Conservation (phyloP, 2,888 invertebrate species). For the Lithosia quadra region DNA sequence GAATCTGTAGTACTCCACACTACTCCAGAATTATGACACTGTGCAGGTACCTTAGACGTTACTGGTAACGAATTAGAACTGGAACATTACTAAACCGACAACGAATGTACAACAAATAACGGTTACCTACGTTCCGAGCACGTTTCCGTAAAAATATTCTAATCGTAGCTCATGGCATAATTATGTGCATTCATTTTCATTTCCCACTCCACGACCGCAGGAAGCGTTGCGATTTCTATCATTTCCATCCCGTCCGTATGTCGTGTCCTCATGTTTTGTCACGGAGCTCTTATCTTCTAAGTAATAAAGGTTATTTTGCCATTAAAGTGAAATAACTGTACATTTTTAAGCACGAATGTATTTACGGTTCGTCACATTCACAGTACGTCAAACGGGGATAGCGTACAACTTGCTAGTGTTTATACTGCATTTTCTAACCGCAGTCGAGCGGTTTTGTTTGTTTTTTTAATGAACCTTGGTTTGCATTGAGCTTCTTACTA, state of each 20-base stretch:
- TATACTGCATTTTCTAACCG: conserved; percentile 67
- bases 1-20: background rate
- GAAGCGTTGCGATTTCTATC: conserved; percentile 79
- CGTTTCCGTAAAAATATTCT: conserved; percentile 40
- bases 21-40: background rate
- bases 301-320: conserved; percentile 57
- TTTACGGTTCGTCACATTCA: conserved; percentile 76
- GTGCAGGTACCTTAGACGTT: background rate
- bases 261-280: conserved; percentile 36
- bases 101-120: conserved; percentile 2
- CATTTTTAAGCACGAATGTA: conserved; percentile 70
- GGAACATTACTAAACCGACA: background rate
- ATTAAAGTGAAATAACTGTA: conserved; percentile 63
- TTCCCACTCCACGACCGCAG: conserved; percentile 72
- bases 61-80: background rate
- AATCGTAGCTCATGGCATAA: conserved; percentile 60
- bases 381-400: conserved; percentile 67
- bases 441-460: conserved; percentile 68
- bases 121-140: background rate
- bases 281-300: conserved; percentile 42
- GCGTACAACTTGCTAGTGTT: conserved; percentile 60
- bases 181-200: conserved; percentile 66
- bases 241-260: conserved; percentile 60
- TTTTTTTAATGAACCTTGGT: conserved; percentile 69
- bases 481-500: conserved; percentile 34